Conservation (phyloP, 1,140 invertebrate genomes). For the Trichonephila inaurata region DNA sequence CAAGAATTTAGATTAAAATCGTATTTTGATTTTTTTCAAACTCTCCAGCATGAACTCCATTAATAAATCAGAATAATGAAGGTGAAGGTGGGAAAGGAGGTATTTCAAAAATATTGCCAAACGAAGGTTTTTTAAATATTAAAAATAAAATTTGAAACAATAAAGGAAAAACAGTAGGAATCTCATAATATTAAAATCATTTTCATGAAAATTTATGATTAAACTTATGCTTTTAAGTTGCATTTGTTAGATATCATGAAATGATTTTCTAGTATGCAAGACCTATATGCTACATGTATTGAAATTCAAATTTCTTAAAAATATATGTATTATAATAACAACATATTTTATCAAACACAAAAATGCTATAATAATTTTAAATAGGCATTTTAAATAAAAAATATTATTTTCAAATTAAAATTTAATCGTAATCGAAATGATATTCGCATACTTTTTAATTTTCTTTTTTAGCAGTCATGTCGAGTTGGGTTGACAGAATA, state of each 20-base stretch:
- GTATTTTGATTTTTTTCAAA: background rate
- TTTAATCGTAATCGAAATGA: slow-evolving; percentile 9
- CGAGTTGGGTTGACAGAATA: background rate
- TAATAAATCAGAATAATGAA: slow-evolving; percentile 11
- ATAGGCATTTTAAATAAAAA: background rate
- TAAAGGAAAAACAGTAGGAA: background rate
- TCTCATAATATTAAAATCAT: too few species aligned
- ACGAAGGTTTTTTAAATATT: background rate
- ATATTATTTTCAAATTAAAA: background rate
- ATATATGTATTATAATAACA: too few species aligned
- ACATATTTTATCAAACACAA: too few species aligned
- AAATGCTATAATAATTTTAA: too few species aligned
- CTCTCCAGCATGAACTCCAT: background rate
- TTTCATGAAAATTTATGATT: too few species aligned
- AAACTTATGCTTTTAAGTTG: too few species aligned
- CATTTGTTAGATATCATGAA: too few species aligned
- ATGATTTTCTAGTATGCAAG: too few species aligned
- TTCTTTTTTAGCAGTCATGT: slow-evolving; percentile 3
- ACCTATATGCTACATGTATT: too few species aligned
- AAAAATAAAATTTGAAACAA: background rate
- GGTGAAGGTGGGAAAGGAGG: background rate
- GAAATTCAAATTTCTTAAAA: too few species aligned
- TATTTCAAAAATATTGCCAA: slow-evolving; percentile 8
- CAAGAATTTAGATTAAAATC: background rate
- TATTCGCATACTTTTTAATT: slow-evolving; percentile 28